Base-by-base conservation (phyloP, 2,888 invertebrate species). In the Pachycephus smyrnensis region DNA sequence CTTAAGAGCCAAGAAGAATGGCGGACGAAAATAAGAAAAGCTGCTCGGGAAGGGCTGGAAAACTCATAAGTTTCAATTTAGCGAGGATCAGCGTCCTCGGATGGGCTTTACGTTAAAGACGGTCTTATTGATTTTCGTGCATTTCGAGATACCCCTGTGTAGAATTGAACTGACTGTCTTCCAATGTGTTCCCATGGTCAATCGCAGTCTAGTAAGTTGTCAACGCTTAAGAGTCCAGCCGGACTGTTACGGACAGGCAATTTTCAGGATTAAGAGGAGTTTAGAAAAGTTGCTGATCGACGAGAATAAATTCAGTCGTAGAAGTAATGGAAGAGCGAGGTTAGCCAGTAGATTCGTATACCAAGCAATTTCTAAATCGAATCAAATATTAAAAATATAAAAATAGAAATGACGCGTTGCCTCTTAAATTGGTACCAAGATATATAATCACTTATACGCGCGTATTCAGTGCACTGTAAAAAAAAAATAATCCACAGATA, bases 51-150 rank as follows among this genome's bases (percentile, higher is more conserved):
- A 35, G 79, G 81, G 81, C 84, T 82, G 86, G 86, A 87, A 91
- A 91, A 89, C 91, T 91, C 91, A 91, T 91, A 91, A 91, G 90
- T 91, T 91, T 90, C 91, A 91, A 91, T 91, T 91, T 91, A 88
- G 86, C 82, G 83, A 87, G 91, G 90, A 91, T 91, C 90, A 91
- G 88, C 87, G 87, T 89, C 86, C 86, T 87, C 86, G 84, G 86
- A 84, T 83, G 86, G 83, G 85, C 84, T 87, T 83, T 84, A 82
- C 86, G 84, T 75, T 78, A 78, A 73, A 76, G 79, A 82, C 84
- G 80, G 82, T 81, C 82, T 86, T 88, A 88, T 88, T 88, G 88
- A 88, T 88, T 88, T 86, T 84, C 83, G 79, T 80, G 78, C 84
- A 80, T 83, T 85, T 84, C 82, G 78, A 83, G 55, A 55, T 55